phyloP scores from a whole-genome alignment of 35 echinoderm and acorn worm species.

The Apostichopus californicus region DNA sequence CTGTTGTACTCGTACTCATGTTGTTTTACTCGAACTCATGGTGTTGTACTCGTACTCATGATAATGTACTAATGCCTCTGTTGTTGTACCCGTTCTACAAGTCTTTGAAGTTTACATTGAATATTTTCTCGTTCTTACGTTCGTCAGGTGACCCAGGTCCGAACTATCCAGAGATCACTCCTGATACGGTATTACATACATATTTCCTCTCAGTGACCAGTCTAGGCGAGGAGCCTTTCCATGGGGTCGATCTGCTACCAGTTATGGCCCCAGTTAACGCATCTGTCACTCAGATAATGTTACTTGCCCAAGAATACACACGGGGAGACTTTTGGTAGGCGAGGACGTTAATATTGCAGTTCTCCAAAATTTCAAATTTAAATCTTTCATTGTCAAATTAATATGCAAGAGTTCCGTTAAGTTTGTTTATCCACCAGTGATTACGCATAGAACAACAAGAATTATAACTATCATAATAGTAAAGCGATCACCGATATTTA shows the following conservation, averaged over 20 bases:
- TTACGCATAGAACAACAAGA: no score
- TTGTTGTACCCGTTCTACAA: no score
- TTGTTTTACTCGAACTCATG: no score
- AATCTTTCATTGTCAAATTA: no score
- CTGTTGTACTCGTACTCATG: no score
- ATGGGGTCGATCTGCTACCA: neutral
- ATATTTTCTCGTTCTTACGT: neutral
- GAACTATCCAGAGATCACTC: neutral
- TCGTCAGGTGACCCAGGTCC: neutral
- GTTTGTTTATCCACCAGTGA: no score
- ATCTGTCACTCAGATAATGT: conserved; percentile 25
- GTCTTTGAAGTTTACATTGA: neutral
- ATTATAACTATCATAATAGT: no score
- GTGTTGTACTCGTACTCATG: no score
- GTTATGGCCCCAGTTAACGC: conserved; percentile 15
- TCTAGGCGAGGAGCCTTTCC: neutral
- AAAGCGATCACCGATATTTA: no score
- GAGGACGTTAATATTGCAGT: neutral
- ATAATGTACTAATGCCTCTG: no score
- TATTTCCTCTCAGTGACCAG: conserved; percentile 29
- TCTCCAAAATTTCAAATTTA: no score
- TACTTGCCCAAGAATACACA: neutral
- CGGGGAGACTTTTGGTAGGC: conserved; percentile 7
- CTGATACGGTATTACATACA: neutral
- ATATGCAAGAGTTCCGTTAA: no score